Conservation (phyloP, 2,797 vertebrate genomes). For the Gambelia wislizenii region DNA sequence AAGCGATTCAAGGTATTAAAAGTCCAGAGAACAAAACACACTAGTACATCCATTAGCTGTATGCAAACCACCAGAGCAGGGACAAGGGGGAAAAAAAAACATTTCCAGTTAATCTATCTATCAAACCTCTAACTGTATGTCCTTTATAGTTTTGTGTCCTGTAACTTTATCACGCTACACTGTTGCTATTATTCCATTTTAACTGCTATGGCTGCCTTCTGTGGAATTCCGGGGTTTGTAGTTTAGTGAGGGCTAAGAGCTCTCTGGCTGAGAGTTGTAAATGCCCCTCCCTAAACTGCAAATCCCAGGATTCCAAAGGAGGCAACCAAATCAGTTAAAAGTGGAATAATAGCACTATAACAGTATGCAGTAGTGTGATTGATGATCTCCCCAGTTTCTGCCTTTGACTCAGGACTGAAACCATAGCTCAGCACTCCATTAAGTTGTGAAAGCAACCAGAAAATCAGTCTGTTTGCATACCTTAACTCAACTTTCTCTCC, state of each 20-base stretch:
- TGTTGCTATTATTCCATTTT: too few species aligned
- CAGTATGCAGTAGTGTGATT: too few species aligned
- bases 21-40: background rate
- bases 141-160: background rate
- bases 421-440: background rate
- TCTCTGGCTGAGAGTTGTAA: too few species aligned
- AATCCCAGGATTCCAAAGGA: too few species aligned
- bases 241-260: too few species aligned
- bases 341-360: too few species aligned
- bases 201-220: too few species aligned
- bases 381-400: background rate
- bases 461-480: conserved; percentile 69
- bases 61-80: background rate
- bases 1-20: background rate
- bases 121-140: background rate
- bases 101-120: too few species aligned
- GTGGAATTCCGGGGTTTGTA: too few species aligned
- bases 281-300: too few species aligned
- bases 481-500: conserved; percentile 87
- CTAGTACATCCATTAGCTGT: background rate
- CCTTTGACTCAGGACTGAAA: background rate
- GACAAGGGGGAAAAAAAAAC: background rate
- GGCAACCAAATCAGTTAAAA: too few species aligned
- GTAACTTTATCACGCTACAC: too few species aligned
- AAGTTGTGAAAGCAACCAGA: background rate